Evolutionary conservation across 2,113 vertebrate species (phyloP).

Genomic region (Tilapia sparmanii): DNA sequence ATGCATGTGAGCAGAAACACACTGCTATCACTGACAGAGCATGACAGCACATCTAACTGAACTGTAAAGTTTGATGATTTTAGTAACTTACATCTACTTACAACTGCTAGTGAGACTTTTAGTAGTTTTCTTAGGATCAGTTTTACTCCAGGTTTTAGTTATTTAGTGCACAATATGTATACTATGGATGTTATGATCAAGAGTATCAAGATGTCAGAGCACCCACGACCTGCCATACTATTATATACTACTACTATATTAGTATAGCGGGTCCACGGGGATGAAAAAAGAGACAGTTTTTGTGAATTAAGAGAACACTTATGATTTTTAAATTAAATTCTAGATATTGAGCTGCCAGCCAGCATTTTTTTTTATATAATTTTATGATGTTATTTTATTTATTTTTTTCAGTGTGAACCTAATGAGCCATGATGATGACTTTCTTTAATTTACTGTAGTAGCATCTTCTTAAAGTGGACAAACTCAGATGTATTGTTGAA

Average conservation of each 20-base stretch:
- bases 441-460: not conserved
- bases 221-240: not conserved
- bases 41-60: not conserved
- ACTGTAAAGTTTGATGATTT: not conserved
- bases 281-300: not conserved
- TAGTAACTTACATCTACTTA: not conserved
- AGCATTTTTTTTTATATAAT: not conserved
- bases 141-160: not conserved
- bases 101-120: not conserved
- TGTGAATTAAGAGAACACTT: not conserved
- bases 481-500: not conserved
- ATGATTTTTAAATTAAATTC: rapidly evolving
- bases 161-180: not conserved
- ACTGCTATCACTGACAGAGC: not conserved
- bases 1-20: not conserved
- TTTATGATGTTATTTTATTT: not conserved
- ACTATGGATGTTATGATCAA: not conserved
- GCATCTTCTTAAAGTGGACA: not conserved
- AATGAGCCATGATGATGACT: not conserved
- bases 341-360: not conserved
- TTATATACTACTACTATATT: rapidly evolving
- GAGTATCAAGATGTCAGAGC: not conserved
- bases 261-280: rapidly evolving
- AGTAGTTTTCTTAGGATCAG: not conserved
- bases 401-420: not conserved